phyloP scores from a whole-genome alignment of 2,113 vertebrate genomes.

The Catharus bicknelli region DNA sequence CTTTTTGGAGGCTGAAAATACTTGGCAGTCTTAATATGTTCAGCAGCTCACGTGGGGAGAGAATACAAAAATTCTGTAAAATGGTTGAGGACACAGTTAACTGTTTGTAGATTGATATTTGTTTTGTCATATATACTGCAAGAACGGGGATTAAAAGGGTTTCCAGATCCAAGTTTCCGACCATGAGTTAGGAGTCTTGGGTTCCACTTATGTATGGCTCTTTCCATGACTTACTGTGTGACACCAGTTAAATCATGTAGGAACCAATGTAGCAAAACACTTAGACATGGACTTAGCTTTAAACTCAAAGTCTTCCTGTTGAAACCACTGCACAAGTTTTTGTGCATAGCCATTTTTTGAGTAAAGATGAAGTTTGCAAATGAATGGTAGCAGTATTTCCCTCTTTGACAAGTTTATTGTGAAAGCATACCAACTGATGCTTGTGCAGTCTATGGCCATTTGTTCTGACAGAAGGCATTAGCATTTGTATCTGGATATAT shows the following conservation, averaged over 20 bases:
- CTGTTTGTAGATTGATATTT: background rate
- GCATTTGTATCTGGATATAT: background rate
- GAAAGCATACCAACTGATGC: background rate
- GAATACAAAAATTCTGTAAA: conserved; percentile 19
- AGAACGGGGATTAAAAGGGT: background rate
- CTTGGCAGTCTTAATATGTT: conserved; percentile 4
- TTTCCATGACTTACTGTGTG: background rate
- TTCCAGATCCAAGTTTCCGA: background rate
- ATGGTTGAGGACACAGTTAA: background rate
- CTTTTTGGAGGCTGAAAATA: conserved; percentile 19
- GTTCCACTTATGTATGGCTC: background rate
- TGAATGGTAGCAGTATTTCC: background rate
- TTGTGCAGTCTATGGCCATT: background rate
- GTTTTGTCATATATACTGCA: background rate
- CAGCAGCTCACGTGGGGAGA: background rate
- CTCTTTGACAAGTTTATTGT: background rate
- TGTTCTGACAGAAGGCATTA: background rate
- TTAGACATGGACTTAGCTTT: background rate
- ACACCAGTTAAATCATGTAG: background rate
- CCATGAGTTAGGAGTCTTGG: background rate
- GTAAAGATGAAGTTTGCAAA: background rate
- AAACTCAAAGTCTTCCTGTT: background rate
- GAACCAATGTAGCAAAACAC: background rate
- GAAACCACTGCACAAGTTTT: background rate
- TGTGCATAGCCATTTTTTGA: background rate